Evolutionary conservation across 1,140 invertebrate genomes (phyloP).

Genomic region (Drosophila sechellia): DNA sequence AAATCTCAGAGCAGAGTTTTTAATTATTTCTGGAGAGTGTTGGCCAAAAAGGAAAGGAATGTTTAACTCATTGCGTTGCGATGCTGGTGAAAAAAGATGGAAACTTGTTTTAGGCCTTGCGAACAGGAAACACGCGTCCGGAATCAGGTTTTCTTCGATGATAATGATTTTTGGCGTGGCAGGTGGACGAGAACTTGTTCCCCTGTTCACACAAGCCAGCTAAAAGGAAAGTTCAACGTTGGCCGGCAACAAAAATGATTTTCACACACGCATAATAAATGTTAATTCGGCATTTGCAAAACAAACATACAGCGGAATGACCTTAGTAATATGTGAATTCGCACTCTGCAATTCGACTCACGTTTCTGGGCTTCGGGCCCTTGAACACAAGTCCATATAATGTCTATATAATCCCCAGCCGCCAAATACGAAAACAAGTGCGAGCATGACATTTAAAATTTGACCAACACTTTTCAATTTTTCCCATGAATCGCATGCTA

Average conservation of each 20-base stretch:
- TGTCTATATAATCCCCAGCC: slow-evolving; percentile 35
- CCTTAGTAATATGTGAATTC: slow-evolving; percentile 55
- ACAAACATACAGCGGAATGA: slow-evolving; percentile 46
- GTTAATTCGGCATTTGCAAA: slow-evolving; percentile 41
- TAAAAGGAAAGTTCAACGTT: slow-evolving; percentile 51
- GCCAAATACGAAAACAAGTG: slow-evolving; percentile 40
- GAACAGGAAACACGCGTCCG: slow-evolving; percentile 66
- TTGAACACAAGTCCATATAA: slow-evolving; percentile 43
- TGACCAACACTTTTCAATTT: slow-evolving; percentile 68
- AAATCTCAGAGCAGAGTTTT: slow-evolving; percentile 62
- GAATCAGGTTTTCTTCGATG: slow-evolving; percentile 63
- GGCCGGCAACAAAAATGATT: slow-evolving; percentile 17
- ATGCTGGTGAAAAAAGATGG: neutral
- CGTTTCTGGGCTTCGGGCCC: slow-evolving; percentile 49
- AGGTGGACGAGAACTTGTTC: slow-evolving; percentile 65
- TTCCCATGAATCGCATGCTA: slow-evolving; percentile 73
- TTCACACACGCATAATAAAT: slow-evolving; percentile 50
- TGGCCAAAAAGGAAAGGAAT: slow-evolving; percentile 40
- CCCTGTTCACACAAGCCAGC: slow-evolving; percentile 40
- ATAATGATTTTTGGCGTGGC: slow-evolving; percentile 19
- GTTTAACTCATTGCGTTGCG: slow-evolving; percentile 37
- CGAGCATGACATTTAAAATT: slow-evolving; percentile 68
- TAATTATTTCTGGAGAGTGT: slow-evolving; percentile 55
- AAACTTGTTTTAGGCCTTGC: slow-evolving; percentile 64
- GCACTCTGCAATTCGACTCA: slow-evolving; percentile 46